Evolutionary conservation across 2,888 invertebrate genomes (phyloP), one percentile per base, ranked within the genome.

Genomic region (Oscheius myriophilus): DNA sequence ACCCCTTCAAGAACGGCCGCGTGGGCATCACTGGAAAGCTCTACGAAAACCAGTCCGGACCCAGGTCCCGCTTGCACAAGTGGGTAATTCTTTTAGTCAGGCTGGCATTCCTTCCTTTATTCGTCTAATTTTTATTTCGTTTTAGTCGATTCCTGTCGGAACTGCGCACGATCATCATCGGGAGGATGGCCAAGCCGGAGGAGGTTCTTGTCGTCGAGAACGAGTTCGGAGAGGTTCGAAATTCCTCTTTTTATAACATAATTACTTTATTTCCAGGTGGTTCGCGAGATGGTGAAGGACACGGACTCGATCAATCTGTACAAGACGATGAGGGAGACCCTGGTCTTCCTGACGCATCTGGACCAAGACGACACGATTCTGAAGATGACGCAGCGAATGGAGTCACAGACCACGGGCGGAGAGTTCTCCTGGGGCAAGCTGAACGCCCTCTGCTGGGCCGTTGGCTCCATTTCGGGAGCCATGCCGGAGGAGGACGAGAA

Each of bases 371-470:
- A 99, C 87, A 98, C 98, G 14, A 97, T 98, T 89, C 90, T 93
- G 81, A 96, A 99, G 74, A 98, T 98, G 97, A 97, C 96, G 69
- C 93, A 96, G 84, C 98, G 98, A 87, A 89, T 99, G 39, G 93
- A 94, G 86, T 7, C 23, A 26, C 54, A 73, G 73, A 83, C 99
- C 3, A 96, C 96, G 89, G 97, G 97, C 7, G 91, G 91, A 42
- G 98, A 99, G 88, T 98, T 97, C 94, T 96, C 96, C 12, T 98
- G 98, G 97, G 96, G 97, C 89, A 98, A 98, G 89, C 90, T 99
- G 66, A 98, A 99, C 87, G 97, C 97, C 58, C 87, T 98, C 46
- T 98, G 98, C 87, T 98, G 98, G 98, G 98, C 98, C 11, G 97
- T 98, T 86, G 98, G 98, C 57, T 96, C 96, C 69, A 97, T 97